Evolutionary conservation across 2,888 invertebrate species (phyloP).

Genomic region (Mayetiola destructor): DNA sequence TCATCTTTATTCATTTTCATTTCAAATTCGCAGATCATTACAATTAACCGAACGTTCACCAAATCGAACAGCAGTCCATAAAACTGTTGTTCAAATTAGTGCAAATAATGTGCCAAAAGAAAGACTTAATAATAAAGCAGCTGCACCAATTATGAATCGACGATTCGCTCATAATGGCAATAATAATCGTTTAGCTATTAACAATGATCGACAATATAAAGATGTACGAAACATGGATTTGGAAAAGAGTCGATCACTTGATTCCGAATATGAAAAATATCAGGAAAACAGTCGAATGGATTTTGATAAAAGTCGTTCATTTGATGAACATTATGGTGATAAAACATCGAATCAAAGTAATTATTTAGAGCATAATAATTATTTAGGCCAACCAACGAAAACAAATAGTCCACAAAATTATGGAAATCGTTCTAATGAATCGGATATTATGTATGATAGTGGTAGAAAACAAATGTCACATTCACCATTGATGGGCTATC

Average conservation of each 20-base stretch:
- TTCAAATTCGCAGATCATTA: constrained; percentile 37
- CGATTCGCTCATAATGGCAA: not conserved
- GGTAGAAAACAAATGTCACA: constrained; percentile 29
- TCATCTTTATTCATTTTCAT: not conserved
- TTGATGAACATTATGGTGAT: constrained; percentile 33
- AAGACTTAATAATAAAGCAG: not conserved
- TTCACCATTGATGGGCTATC: constrained; percentile 33
- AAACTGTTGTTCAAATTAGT: constrained; percentile 28
- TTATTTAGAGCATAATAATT: not conserved
- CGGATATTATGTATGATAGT: constrained; percentile 34
- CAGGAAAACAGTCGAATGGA: constrained; percentile 22
- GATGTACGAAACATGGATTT: not conserved
- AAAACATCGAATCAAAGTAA: constrained; percentile 19
- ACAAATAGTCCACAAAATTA: constrained; percentile 33
- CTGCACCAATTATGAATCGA: not conserved
- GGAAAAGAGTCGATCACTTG: constrained; percentile 28
- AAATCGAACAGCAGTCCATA: constrained; percentile 30
- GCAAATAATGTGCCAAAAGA: constrained; percentile 14
- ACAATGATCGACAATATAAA: constrained; percentile 5
- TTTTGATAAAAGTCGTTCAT: constrained; percentile 33
- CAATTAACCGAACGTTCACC: constrained; percentile 47
- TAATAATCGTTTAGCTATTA: not conserved
- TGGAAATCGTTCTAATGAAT: constrained; percentile 33
- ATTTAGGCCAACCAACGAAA: constrained; percentile 16
- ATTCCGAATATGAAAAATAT: constrained; percentile 28